Evolutionary conservation across 2,888 invertebrate genomes (phyloP), one percentile per base, ranked within the genome.

Genomic region (Stratiomys singularior): DNA sequence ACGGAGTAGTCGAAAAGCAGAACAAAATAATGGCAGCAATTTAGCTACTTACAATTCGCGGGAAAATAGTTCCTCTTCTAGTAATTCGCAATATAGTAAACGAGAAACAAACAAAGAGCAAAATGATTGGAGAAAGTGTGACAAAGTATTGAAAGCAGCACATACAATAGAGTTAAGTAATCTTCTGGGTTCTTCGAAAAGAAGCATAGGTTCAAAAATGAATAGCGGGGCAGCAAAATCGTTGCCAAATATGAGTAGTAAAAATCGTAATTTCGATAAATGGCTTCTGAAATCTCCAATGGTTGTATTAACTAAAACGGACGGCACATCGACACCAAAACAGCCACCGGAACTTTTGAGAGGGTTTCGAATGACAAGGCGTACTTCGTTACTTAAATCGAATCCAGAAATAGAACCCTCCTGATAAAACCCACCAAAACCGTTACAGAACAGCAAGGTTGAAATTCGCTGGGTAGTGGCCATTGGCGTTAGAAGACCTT

Each of bases 251-350:
- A 25, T n/a, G 25, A 25, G 18, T 64, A 74, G 47, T 5, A 80
- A 79, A 37, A 82, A 81, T 78, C 79, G 79, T 13, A 81, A 80
- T 11, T 77, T 83, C 11, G 82, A 83, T 76, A 76, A 77, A 21
- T 83, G 82, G 82, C 13, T 83, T 18, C 74, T 80, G 46, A 82
- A 81, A 79, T 66, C 81, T 21, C 80, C 82, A 66, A 79, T 79
- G 71, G 76, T 77, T 9, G 44, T 74, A 2, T 23, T 74, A 23
- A 44, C 74, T 11, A 74, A 77, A 77, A 67, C 25, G 21, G 76
- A 76, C 25, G 66, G 71, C 21, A 60, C 69, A n/a, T 76, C 78
- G 11, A 78, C 79, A 18, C 71, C 77, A 11, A 76, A 63, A 18
- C 76, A 47, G 37, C 21, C 64, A 58, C 15, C 56, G 13, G 23